Conservation (phyloP, 2,113 vertebrate species). For the Eonycteris spelaea region DNA sequence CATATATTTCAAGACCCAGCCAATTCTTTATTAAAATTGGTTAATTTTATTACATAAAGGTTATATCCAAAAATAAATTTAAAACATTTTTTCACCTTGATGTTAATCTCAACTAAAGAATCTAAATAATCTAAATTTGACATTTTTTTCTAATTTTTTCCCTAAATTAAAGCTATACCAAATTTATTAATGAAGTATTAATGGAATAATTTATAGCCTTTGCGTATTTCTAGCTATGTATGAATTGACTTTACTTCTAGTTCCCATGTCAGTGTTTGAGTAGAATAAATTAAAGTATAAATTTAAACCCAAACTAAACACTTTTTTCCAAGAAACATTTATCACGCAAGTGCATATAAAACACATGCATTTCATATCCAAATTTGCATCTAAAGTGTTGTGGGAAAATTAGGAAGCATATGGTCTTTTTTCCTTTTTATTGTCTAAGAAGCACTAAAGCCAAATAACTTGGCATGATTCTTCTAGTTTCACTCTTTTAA, state of each 20-base stretch:
- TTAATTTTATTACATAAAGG: neutral
- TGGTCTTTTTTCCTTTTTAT: constrained; percentile 53
- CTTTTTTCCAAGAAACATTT: constrained; percentile 34
- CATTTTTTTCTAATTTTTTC: neutral
- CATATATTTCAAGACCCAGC: neutral
- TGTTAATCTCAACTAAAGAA: neutral
- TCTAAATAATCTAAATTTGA: neutral
- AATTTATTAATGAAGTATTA: neutral
- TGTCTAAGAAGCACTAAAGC: constrained; percentile 57
- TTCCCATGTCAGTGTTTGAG: neutral
- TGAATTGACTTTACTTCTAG: neutral
- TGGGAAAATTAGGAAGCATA: constrained; percentile 63
- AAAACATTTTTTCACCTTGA: neutral
- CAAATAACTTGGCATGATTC: constrained; percentile 61
- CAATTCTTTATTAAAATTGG: neutral
- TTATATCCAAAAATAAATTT: neutral
- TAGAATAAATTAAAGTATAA: neutral
- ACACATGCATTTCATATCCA: constrained; percentile 11
- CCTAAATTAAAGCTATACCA: neutral
- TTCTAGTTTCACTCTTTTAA: constrained; percentile 54
- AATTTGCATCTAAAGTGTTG: constrained; percentile 64
- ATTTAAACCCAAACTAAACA: constrained; percentile 41
- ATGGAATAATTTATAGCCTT: neutral
- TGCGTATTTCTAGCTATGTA: neutral
- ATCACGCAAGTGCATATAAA: constrained; percentile 41